These are phyloP conservation scores for Crossaster papposus DNA, from an alignment of 53 echinoderm and acorn worm genomes.

Conservation along the genomic window DNA sequence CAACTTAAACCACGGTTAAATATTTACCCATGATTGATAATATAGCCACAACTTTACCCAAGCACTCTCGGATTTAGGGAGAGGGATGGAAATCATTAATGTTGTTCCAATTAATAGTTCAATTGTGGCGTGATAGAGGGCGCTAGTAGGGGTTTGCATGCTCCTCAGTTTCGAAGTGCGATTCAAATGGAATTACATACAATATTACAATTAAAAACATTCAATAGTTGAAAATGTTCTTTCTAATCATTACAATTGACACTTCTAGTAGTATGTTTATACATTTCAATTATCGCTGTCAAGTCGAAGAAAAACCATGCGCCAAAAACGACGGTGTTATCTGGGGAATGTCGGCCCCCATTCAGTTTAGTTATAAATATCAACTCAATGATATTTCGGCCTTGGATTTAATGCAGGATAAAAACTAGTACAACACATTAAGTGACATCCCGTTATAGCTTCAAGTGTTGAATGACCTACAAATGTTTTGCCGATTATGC, in stretches of 20 bases:
- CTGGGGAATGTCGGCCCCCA: too few species aligned
- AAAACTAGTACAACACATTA: too few species aligned
- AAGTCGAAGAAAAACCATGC: too few species aligned
- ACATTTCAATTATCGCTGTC: too few species aligned
- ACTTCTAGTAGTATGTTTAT: too few species aligned
- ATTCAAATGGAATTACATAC: not conserved
- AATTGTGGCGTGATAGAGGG: slow-evolving; percentile 19
- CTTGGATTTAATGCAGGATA: too few species aligned
- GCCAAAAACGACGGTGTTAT: too few species aligned
- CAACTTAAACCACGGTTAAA: slow-evolving; percentile 22
- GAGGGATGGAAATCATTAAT: not conserved
- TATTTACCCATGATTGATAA: slow-evolving; percentile 29
- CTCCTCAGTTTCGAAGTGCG: not conserved
- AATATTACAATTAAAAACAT: not conserved
- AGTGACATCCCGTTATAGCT: too few species aligned
- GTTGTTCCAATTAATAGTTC: not conserved
- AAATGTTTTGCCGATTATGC: too few species aligned
- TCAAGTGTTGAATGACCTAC: too few species aligned
- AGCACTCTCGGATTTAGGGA: not conserved
- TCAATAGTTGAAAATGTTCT: not conserved
- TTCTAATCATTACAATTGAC: not conserved
- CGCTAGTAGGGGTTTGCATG: slow-evolving; percentile 31
- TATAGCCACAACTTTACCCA: not conserved
- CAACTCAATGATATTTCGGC: too few species aligned
- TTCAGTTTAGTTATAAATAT: too few species aligned